phyloP scores from a whole-genome alignment of 2,113 vertebrate species.

The Corvus cornix region DNA sequence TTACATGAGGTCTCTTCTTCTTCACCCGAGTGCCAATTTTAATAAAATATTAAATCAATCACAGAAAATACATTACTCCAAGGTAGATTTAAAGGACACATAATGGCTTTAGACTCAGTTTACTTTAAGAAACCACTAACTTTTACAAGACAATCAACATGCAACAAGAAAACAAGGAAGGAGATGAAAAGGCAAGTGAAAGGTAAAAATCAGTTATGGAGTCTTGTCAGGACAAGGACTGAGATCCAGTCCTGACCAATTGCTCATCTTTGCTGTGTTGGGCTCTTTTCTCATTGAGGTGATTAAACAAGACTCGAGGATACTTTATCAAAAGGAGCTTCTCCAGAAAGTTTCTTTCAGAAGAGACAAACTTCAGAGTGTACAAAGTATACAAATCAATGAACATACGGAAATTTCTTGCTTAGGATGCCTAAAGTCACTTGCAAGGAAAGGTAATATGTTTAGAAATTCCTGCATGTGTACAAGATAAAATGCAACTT shows the following conservation, averaged over 20 bases:
- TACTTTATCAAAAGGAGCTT: not conserved
- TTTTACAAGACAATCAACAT: not conserved
- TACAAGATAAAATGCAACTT: slow-evolving; percentile 53
- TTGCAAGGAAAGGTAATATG: not conserved
- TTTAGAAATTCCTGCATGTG: not conserved
- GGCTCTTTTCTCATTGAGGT: not conserved
- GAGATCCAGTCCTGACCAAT: not conserved
- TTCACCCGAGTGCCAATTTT: not conserved
- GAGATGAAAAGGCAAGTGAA: not conserved
- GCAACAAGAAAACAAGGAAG: not conserved
- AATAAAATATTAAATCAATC: not conserved
- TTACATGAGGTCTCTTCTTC: not conserved
- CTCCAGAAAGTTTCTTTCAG: not conserved
- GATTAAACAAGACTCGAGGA: not conserved
- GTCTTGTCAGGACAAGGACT: not conserved
- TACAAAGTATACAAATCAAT: not conserved
- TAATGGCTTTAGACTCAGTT: not conserved
- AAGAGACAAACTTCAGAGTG: not conserved
- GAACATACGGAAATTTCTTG: not conserved
- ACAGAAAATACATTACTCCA: not conserved
- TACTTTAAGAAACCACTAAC: not conserved
- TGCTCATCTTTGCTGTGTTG: not conserved
- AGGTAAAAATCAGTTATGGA: not conserved
- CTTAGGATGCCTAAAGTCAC: not conserved
- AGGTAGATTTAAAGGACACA: not conserved